Base-by-base conservation (phyloP, 2,113 vertebrate species). In the Phrynocephalus versicolor region DNA sequence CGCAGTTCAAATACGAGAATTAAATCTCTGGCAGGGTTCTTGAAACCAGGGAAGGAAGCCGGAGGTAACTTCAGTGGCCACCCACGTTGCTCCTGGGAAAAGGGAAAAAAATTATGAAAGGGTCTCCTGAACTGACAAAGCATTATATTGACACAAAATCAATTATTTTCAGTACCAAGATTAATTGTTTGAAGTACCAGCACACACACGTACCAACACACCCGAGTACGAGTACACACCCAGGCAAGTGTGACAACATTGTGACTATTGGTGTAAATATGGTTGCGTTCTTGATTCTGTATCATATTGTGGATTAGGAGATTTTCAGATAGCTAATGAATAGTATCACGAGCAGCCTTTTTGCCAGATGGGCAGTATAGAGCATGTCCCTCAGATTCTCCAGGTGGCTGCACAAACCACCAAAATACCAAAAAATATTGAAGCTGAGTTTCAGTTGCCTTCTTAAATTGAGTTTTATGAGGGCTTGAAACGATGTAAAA, bases 1-100 rank as follows among this genome's bases (percentile, higher is more conserved):
- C 84, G 84, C 89, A 86, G 88, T 87, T 57, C 65, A 86, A 39
- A 14, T 82, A 6, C 21, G 33, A 86, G 78, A 87, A 75, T 85
- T 3, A 41, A 12, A 45, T 91, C 6, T 39, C 19, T 62, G 37
- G 33, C 57, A 78, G 64, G 33, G 23, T 39, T 57, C 27, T 80
- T 79, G 35, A 60, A 23, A 27, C 18, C 30, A 25, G 30, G 88
- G 21, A 51, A 35, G 16, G 27, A 85, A 58, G 23, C 27, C 39
- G 27, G 70, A 14, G n/a, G 30, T 7, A 21, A 60, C 25, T 37
- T 45, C 55, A 23, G 30, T 30, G 35, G 57, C 57, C 23, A 35
- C 62, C 76, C 6, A 13, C 73, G 35, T 77, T 77, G 35, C 37
- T 79, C 27, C 60, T 79, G 37, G 60, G 5, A 21, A 18, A 58